Conservation (phyloP, 2,113 vertebrate species). For the Stigmatopora argus region DNA sequence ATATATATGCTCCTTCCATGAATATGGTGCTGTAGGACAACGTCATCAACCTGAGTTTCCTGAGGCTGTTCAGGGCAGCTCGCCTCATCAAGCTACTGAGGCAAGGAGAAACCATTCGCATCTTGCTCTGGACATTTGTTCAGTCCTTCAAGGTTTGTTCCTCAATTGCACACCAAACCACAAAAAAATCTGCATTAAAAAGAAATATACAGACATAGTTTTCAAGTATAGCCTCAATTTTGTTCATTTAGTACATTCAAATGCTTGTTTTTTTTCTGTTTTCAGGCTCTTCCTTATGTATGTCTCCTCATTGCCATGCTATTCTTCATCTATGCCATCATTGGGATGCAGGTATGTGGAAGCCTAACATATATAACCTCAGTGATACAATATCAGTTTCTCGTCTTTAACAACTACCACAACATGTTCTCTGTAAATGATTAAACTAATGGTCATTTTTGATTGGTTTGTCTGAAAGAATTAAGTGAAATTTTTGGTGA, state of each 20-base stretch:
- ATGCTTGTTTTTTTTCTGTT: conserved; percentile 32
- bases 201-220: not conserved
- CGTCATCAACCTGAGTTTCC: conserved; percentile 93
- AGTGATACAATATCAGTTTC: not conserved
- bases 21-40: conserved; percentile 76
- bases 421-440: no score
- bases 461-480: not conserved
- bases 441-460: no score
- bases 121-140: conserved; percentile 90
- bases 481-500: not conserved
- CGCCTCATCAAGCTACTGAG: conserved; percentile 90
- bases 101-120: conserved; percentile 89
- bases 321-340: conserved; percentile 81
- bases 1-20: conserved; percentile 26
- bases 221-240: not conserved
- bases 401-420: no score
- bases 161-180: conserved; percentile 12
- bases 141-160: conserved; percentile 85
- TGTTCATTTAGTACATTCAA: not conserved
- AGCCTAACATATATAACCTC: not conserved
- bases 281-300: conserved; percentile 75
- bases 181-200: not conserved
- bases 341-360: conserved; percentile 77
- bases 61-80: conserved; percentile 87
- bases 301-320: conserved; percentile 80